phyloP scores from a whole-genome alignment of 1,140 invertebrate genomes.

The Caligus rogercresseyi region DNA sequence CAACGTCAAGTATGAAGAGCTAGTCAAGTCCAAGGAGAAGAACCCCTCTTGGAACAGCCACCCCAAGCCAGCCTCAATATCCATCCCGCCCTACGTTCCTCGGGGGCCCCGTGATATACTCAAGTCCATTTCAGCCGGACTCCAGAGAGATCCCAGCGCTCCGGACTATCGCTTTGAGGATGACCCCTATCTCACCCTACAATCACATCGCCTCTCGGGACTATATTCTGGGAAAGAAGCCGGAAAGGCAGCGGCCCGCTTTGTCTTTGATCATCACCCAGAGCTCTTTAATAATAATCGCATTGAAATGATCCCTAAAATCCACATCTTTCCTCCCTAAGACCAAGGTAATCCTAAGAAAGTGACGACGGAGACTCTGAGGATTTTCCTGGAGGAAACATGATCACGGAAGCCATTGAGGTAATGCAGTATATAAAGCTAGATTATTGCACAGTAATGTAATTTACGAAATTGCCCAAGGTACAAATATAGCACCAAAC shows the following conservation, averaged over 20 bases:
- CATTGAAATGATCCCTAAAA: constrained; percentile 12
- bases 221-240: constrained; percentile 62
- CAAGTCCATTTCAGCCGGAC: constrained; percentile 51
- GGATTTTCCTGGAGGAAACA: not conserved
- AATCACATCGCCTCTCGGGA: constrained; percentile 50
- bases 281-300: constrained; percentile 42
- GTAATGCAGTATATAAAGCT: no score
- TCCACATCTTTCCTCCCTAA: not conserved
- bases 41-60: no score
- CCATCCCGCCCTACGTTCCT: constrained; percentile 26
- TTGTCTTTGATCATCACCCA: constrained; percentile 54
- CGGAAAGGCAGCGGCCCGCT: constrained; percentile 65
- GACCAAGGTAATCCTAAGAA: not conserved
- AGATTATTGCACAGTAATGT: no score
- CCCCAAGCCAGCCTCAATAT: not conserved
- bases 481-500: no score
- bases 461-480: no score
- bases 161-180: constrained; percentile 71
- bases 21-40: not conserved
- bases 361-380: not conserved
- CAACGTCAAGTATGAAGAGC: not conserved
- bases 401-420: not conserved
- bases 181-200: constrained; percentile 67
- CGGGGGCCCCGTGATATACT: constrained; percentile 13
- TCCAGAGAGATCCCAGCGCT: constrained; percentile 53